Percentiles rank a stretch among this genome's conserved stretches.
Conservation (phyloP, 2,888 invertebrate species). For the Drosophila pegasa region DNA sequence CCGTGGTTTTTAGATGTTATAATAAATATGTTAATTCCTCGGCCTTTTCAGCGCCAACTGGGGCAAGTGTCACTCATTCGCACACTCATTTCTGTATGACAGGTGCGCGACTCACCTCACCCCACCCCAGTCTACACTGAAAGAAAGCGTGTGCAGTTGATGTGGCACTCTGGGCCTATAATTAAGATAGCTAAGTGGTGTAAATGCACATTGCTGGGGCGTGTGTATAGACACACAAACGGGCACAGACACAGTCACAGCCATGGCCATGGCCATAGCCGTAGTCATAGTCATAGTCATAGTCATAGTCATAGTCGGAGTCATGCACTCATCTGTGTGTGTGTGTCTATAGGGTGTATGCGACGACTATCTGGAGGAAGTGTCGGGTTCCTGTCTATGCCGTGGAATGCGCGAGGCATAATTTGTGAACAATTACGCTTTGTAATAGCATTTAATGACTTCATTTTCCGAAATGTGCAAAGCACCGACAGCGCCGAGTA, state of each 20-base stretch:
- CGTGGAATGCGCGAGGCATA: constrained; percentile 55
- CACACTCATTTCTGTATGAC: constrained; percentile 60
- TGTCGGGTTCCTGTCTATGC: constrained; percentile 39
- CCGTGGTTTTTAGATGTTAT: not conserved
- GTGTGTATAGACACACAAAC: constrained; percentile 8
- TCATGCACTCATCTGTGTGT: too few species aligned
- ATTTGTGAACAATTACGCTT: constrained; percentile 81
- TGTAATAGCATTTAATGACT: constrained; percentile 80
- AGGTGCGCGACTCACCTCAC: constrained; percentile 54
- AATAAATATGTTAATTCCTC: constrained; percentile 57
- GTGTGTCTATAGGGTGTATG: constrained; percentile 22
- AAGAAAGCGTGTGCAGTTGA: constrained; percentile 23
- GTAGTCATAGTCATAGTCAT: not conserved
- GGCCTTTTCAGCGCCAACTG: constrained; percentile 21
- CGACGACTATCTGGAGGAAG: constrained; percentile 46
- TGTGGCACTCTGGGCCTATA: constrained; percentile 59
- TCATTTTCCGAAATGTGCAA: constrained; percentile 65
- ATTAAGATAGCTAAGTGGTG: constrained; percentile 73
- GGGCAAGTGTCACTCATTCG: constrained; percentile 64
- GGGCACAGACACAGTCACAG: constrained; percentile 1
- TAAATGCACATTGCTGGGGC: constrained; percentile 65
- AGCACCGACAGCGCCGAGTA: constrained; percentile 23
- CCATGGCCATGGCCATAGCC: too few species aligned
- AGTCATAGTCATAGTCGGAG: not conserved
- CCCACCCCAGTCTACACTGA: not conserved